Evolutionary conservation across 1,140 invertebrate species (phyloP), one percentile per base, ranked within the genome.

Genomic region (Galleria mellonella): DNA sequence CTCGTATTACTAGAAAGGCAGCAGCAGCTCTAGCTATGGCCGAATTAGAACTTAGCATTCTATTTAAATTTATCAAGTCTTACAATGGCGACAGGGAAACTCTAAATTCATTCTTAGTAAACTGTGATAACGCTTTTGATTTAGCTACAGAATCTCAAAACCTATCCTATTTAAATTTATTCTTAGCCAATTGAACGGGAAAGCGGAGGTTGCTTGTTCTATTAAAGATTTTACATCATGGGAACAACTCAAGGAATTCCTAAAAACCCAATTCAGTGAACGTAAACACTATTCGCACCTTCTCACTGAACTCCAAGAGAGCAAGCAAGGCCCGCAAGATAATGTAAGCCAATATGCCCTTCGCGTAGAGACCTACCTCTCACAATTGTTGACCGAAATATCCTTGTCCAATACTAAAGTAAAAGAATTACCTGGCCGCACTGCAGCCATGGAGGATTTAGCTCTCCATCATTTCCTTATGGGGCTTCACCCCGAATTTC

Each of bases 401-500:
- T 35, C 50, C 0, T 28, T 56, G 4, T 43, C 50, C 1, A 44
- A 27, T 10, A 32, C 37, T 1, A 47, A 52, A 12, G 6, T 17
- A 7, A 43, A 43, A 10, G 49, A 62, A 44, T 11, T 62, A n/a
- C 30, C 36, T n/a, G 47, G 56, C 9, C 47, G 50, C 8, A 57
- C 47, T 5, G 53, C 50, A 11, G 47, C 58, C 1, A 61, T 56
- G 49, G 53, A 61, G 37, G 53, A 61, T 9, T 30, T 55, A 11
- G 55, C 51, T 4, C 51, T 60, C 27, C 51, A 55, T 29, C 48
- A 56, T 27, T 62, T 57, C 11, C 1, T 46, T 9, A 51, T 65
- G 30, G 57, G 62, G 7, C 17, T 58, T 7, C 30, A 48, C 52
- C 55, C n/a, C 7, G 48, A 9, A 32, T 66, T 30, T 55, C 53